phyloP scores from a whole-genome alignment of 1,140 invertebrate species.

The Hypothenemus hampei region DNA sequence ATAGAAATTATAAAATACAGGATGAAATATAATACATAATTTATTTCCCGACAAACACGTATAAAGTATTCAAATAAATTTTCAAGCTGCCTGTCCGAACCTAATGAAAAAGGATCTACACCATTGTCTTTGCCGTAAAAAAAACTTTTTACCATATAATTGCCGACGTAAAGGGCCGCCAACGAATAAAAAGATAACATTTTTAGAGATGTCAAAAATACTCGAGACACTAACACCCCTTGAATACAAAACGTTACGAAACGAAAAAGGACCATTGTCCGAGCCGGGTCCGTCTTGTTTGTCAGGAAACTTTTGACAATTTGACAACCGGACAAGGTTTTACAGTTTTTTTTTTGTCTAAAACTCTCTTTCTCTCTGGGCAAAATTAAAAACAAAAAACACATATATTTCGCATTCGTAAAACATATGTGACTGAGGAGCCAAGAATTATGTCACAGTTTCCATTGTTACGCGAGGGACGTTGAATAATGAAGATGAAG shows the following conservation, averaged over 20 bases:
- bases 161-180: slow-evolving; percentile 13
- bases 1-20: no score
- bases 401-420: slow-evolving; percentile 19
- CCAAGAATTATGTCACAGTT: no score
- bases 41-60: no score
- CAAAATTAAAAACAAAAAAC: slow-evolving; percentile 34
- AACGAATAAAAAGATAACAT: slow-evolving; percentile 26
- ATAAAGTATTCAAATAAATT: slow-evolving; percentile 9
- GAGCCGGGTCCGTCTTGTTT: slow-evolving; percentile 39
- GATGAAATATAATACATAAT: no score
- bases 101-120: slow-evolving; percentile 14
- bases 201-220: slow-evolving; percentile 28
- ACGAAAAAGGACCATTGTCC: slow-evolving; percentile 32
- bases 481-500: no score
- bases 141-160: slow-evolving; percentile 27
- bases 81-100: slow-evolving; percentile 2
- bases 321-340: slow-evolving; percentile 40
- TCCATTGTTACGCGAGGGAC: no score
- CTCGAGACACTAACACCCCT: slow-evolving; percentile 23
- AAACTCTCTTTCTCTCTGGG: slow-evolving; percentile 19
- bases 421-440: slow-evolving; percentile 36
- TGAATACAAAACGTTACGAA: slow-evolving; percentile 11
- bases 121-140: slow-evolving; percentile 21
- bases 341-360: slow-evolving; percentile 28
- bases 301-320: slow-evolving; percentile 41